A percentile compares a stretch with the other conserved stretches of the same genome.
These are phyloP conservation scores for Drosophila kanekoi DNA, from an alignment of 2,888 invertebrate species.

Conservation along the genomic window DNA sequence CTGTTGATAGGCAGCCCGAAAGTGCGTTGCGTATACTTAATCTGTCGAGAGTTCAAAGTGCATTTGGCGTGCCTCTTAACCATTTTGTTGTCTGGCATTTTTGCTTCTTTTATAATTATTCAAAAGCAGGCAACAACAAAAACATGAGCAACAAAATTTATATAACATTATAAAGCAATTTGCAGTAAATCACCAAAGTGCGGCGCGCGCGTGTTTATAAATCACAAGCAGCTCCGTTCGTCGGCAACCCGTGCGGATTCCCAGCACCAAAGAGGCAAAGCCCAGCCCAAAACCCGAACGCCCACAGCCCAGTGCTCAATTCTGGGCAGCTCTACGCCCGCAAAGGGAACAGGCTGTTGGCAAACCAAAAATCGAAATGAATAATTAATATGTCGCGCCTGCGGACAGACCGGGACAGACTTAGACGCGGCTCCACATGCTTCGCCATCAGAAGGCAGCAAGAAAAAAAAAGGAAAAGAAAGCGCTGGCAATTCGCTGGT, in stretches of 20 bases:
- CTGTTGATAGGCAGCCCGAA: conserved; percentile 22
- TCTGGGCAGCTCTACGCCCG: conserved; percentile 2
- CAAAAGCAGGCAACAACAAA: conserved; percentile 52
- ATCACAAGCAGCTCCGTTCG: conserved; percentile 64
- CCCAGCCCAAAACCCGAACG: background rate
- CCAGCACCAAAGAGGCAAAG: conserved; percentile 4
- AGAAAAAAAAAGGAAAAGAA: conserved; percentile 18
- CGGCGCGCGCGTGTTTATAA: conserved; percentile 73
- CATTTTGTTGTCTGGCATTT: conserved; percentile 30
- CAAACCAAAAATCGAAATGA: conserved; percentile 74
- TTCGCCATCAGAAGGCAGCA: conserved; percentile 5
- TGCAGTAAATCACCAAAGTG: conserved; percentile 79
- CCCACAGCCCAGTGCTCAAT: conserved; percentile 16
- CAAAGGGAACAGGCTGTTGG: conserved; percentile 45
- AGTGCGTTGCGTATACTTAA: conserved; percentile 49
- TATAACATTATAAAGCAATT: conserved; percentile 81
- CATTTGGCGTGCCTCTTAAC: conserved; percentile 33
- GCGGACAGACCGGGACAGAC: conserved; percentile 55
- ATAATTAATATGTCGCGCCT: conserved; percentile 80
- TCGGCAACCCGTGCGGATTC: conserved; percentile 31
- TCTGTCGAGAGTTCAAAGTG: conserved; percentile 46
- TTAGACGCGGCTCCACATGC: conserved; percentile 38
- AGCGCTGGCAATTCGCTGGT: conserved; percentile 42
- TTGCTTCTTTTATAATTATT: conserved; percentile 65
- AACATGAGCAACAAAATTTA: conserved; percentile 62